Evolutionary conservation across 2,113 vertebrate species (phyloP).

Genomic region (Cynoglossus semilaevis): DNA sequence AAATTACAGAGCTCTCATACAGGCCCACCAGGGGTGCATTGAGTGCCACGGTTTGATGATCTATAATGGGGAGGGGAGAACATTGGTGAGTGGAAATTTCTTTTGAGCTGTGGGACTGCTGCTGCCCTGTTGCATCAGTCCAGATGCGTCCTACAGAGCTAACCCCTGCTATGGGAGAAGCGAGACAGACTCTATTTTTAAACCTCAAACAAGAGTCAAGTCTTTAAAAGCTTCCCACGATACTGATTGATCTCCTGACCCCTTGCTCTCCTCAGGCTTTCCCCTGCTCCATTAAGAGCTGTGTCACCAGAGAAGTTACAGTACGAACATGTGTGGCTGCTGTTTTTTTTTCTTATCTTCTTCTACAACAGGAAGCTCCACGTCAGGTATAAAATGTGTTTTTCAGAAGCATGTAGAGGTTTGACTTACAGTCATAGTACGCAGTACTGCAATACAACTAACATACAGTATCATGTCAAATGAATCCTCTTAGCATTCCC

Average conservation of each 20-base stretch:
- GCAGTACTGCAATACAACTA: too few species aligned
- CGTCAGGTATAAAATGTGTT: constrained; percentile 64
- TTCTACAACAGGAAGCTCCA: constrained; percentile 62
- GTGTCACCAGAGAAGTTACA: constrained; percentile 61
- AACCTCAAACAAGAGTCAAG: constrained; percentile 57
- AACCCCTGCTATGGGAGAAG: constrained; percentile 51
- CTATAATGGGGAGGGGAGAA: constrained; percentile 18
- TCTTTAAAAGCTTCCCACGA: constrained; percentile 75
- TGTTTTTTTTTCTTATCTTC: background rate
- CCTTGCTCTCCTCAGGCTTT: constrained; percentile 48
- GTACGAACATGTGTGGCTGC: constrained; percentile 58
- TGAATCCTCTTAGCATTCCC: too few species aligned
- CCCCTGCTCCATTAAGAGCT: constrained; percentile 69
- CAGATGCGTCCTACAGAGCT: constrained; percentile 46
- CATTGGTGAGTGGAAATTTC: constrained; percentile 25
- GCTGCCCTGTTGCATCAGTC: constrained; percentile 22
- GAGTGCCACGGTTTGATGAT: constrained; percentile 15
- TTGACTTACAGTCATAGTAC: constrained; percentile 29
- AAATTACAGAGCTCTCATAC: constrained; percentile 38
- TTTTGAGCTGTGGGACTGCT: constrained; percentile 25
- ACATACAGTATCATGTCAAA: too few species aligned
- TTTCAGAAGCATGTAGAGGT: constrained; percentile 63
- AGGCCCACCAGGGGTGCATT: constrained; percentile 33
- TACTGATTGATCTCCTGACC: constrained; percentile 69
- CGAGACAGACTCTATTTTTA: constrained; percentile 61